Conservation (phyloP, 2,888 invertebrate genomes). For the Helobdella robusta region DNA sequence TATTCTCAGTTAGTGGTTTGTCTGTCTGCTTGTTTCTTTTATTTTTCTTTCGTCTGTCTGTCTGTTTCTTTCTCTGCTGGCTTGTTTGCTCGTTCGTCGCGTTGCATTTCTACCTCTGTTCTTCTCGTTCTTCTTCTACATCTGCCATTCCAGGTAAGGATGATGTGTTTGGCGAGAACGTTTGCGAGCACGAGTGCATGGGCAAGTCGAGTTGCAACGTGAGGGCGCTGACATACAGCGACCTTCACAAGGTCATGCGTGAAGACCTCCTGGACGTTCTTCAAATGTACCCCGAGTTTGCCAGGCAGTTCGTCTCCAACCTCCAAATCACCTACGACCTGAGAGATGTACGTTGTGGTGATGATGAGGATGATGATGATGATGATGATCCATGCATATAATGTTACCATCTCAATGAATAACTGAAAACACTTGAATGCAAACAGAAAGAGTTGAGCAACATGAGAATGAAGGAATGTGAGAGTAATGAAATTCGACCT, state of each 20-base stretch:
- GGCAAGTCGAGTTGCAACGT: slow-evolving; percentile 95
- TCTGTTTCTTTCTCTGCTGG: too few species aligned
- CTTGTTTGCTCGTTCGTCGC: too few species aligned
- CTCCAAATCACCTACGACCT: slow-evolving; percentile 90
- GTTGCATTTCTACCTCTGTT: too few species aligned
- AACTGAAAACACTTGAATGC: background rate
- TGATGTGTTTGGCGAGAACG: slow-evolving; percentile 76
- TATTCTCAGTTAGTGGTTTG: slow-evolving; percentile 10
- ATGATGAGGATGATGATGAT: background rate
- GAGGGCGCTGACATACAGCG: slow-evolving; percentile 92
- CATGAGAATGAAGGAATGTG: slow-evolving; percentile 26
- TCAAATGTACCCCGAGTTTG: slow-evolving; percentile 94
- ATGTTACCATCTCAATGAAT: background rate
- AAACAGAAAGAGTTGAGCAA: slow-evolving; percentile 34
- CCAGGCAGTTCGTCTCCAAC: slow-evolving; percentile 80
- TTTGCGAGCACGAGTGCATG: slow-evolving; percentile 74
- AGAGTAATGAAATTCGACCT: slow-evolving; percentile 27
- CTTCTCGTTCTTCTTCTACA: too few species aligned
- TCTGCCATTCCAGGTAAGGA: slow-evolving; percentile 53
- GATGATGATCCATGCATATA: background rate
- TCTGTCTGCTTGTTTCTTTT: too few species aligned
- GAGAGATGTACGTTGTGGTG: slow-evolving; percentile 71
- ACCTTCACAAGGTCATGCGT: slow-evolving; percentile 89
- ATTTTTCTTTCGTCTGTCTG: too few species aligned
- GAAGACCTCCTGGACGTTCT: slow-evolving; percentile 91